Evolutionary conservation across 1,140 invertebrate species (phyloP).

Genomic region (Tetramorium alpestre): DNA sequence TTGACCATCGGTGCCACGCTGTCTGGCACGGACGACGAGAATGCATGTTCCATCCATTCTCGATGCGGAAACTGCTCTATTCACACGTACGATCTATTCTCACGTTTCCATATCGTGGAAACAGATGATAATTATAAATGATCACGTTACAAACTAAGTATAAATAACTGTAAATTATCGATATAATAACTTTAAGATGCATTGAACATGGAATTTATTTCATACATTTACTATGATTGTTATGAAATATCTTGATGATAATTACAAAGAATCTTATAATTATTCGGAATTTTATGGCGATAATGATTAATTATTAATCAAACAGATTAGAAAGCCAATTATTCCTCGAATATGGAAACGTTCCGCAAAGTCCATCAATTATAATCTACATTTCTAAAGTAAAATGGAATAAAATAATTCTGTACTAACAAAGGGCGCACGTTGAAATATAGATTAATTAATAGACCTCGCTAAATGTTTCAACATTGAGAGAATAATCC

Average conservation of each 20-base stretch:
- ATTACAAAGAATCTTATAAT: background rate
- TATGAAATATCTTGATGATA: background rate
- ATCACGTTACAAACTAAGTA: background rate
- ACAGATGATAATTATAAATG: background rate
- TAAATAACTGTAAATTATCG: background rate
- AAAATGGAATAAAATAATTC: background rate
- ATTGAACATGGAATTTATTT: background rate
- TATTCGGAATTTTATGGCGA: background rate
- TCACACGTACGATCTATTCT: background rate
- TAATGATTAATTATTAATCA: background rate
- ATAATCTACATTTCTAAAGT: background rate
- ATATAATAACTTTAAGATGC: background rate
- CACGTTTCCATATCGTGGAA: background rate
- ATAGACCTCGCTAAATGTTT: background rate
- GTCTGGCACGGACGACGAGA: conserved; percentile 66
- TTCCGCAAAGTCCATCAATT: background rate
- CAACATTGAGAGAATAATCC: conserved; percentile 4
- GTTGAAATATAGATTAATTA: background rate
- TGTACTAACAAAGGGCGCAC: background rate
- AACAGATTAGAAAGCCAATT: background rate
- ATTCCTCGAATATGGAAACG: background rate
- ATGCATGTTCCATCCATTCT: background rate
- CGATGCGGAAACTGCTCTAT: background rate
- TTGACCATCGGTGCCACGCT: conserved; percentile 73
- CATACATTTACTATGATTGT: background rate